Evolutionary conservation across 2,888 invertebrate genomes (phyloP).

Genomic region (Lymantria monacha): DNA sequence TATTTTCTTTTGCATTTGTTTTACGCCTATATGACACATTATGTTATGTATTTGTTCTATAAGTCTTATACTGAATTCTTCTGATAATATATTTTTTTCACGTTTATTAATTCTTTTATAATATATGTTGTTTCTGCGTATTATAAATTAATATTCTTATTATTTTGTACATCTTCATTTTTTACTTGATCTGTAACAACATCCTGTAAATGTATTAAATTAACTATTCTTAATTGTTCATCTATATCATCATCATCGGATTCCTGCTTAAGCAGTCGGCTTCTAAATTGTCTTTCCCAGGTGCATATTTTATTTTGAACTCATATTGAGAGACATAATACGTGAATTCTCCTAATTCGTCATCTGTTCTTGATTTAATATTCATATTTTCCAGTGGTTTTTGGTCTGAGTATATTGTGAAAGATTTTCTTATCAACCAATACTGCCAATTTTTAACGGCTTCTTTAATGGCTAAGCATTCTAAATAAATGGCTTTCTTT

Average conservation of each 20-base stretch:
- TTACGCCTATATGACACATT: conserved; percentile 26
- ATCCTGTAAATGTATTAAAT: not conserved
- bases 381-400: too few species aligned
- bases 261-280: too few species aligned
- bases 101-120: conserved; percentile 1
- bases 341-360: conserved; percentile 5
- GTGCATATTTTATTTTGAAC: too few species aligned
- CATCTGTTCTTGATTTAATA: conserved; percentile 7
- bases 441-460: too few species aligned
- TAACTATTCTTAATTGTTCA: too few species aligned
- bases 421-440: conserved; percentile 6
- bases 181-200: not conserved
- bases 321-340: not conserved
- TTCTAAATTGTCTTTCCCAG: too few species aligned
- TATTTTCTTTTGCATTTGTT: conserved; percentile 21
- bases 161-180: not conserved
- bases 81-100: conserved; percentile 25
- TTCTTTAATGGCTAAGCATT: too few species aligned
- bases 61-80: conserved; percentile 24
- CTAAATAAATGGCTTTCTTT: too few species aligned
- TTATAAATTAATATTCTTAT: not conserved
- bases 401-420: conserved; percentile 5
- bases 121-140: conserved; percentile 3
- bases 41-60: conserved; percentile 18
- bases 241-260: too few species aligned